Base-by-base conservation (phyloP, 2,888 invertebrate genomes). In the Drosophila meridiana region DNA sequence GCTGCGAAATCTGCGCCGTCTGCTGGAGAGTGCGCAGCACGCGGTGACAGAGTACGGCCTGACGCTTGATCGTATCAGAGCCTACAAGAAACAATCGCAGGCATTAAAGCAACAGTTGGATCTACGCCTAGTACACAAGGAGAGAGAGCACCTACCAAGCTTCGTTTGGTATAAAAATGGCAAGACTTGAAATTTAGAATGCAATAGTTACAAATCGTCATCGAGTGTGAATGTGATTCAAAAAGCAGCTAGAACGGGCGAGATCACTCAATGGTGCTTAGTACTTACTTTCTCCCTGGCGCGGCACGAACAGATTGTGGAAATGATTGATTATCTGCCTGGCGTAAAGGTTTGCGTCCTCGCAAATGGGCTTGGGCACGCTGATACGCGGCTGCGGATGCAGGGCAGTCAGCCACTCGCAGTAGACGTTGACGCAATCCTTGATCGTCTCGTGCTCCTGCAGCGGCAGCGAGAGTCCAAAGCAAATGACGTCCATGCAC, bases 381-480 rank as follows among this genome's bases (percentile, higher is more conserved):
- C 97, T 97, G 62, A 97, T 95, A 90, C 97, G 97, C 1, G 98
- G 97, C 34, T 95, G 95, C 32, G 96, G 96, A 80, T 97, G 95
- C 75, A 99, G 94, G 3, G 98, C 97, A 0, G 97, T 96, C 78
- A 99, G 94, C 99, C 99, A 99, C 91, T 99, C 98, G 93, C 98
- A 99, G 92, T 99, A 99, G 42, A 99, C 97, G 92, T 97, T 97
- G 48, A 99, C 99, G 92, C 99, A 99, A 93, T 99, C 98, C 78
- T 98, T 96, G 60, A 99, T 96, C 0, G 98, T 97, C 87, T 98
- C 98, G 92, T 98, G 98, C 93, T 99, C 99, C 42, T 96, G 95
- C 55, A 99, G 94, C 0, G 98, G 98, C 52, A 99, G 94, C 14
- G 98, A 97, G 5, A 99, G 94, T 0, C 99, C 99, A 93, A 96